Conservation (phyloP, 2,797 vertebrate genomes). For the Melanotaenia boesemani region DNA sequence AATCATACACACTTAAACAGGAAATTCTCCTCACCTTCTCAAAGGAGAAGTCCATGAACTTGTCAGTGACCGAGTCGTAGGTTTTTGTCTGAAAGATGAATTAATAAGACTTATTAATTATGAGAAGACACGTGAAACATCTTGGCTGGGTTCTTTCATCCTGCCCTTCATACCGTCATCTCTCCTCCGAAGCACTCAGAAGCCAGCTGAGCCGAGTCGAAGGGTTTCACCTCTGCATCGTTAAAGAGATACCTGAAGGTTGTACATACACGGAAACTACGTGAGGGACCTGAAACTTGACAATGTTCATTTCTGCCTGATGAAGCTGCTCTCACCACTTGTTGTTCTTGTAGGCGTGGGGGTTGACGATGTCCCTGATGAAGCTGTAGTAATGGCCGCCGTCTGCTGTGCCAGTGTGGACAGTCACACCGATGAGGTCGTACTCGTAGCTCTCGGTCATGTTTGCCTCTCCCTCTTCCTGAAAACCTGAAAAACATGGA, state of each 20-base stretch:
- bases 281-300: not conserved
- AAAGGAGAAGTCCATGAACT: constrained; percentile 99
- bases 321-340: constrained; percentile 86
- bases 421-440: constrained; percentile 97
- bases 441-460: constrained; percentile 96
- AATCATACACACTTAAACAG: accelerated
- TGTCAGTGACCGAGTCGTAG: constrained; percentile 98
- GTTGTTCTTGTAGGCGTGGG: constrained; percentile 96
- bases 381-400: constrained; percentile 99
- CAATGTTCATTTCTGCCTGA: not conserved
- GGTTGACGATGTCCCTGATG: constrained; percentile 96
- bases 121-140: accelerated
- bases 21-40: constrained; percentile 89
- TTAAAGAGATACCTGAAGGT: constrained; percentile 95
- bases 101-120: constrained; percentile 9
- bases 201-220: constrained; percentile 97
- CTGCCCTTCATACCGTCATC: constrained; percentile 89
- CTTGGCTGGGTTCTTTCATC: accelerated
- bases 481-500: constrained; percentile 84
- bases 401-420: constrained; percentile 97
- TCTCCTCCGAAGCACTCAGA: constrained; percentile 98
- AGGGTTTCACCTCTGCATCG: constrained; percentile 97
- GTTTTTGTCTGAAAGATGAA: constrained; percentile 92
- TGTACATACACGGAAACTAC: not conserved
- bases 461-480: constrained; percentile 87